Percentiles rank a stretch among this genome's conserved stretches.
Evolutionary conservation across 2,797 vertebrate genomes (phyloP).

Genomic region (Falco columbarius): DNA sequence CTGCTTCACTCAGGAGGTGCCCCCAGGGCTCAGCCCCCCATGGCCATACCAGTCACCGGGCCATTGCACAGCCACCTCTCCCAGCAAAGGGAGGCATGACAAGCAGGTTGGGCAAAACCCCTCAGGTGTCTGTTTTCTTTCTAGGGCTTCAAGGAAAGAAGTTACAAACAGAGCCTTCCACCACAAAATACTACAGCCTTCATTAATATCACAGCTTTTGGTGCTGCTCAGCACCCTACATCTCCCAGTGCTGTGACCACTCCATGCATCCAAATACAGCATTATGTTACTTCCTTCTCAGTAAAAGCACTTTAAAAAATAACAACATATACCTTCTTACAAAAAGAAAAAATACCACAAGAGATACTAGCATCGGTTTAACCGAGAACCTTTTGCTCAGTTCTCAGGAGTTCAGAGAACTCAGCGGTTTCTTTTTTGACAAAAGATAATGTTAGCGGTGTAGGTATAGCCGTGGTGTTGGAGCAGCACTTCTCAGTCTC

Average conservation of each 20-base stretch:
- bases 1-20: neutral
- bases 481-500: constrained; percentile 7
- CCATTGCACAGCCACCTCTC: neutral
- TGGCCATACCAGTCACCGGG: neutral
- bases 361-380: neutral
- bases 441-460: neutral
- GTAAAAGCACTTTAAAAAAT: neutral
- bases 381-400: neutral
- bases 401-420: constrained; percentile 35
- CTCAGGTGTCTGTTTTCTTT: neutral
- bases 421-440: constrained; percentile 24
- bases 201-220: neutral
- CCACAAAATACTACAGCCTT: neutral
- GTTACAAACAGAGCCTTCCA: neutral
- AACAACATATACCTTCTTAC: neutral
- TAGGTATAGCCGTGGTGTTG: neutral
- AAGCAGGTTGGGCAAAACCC: neutral
- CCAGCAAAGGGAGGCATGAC: neutral
- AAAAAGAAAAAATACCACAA: constrained; percentile 1
- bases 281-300: neutral
- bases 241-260: rapidly evolving
- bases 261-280: neutral
- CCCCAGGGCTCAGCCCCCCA: neutral
- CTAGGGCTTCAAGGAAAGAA: neutral
- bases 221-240: neutral